Base-by-base conservation (phyloP, 2,113 vertebrate genomes). In the Benitochromis conjunctus region DNA sequence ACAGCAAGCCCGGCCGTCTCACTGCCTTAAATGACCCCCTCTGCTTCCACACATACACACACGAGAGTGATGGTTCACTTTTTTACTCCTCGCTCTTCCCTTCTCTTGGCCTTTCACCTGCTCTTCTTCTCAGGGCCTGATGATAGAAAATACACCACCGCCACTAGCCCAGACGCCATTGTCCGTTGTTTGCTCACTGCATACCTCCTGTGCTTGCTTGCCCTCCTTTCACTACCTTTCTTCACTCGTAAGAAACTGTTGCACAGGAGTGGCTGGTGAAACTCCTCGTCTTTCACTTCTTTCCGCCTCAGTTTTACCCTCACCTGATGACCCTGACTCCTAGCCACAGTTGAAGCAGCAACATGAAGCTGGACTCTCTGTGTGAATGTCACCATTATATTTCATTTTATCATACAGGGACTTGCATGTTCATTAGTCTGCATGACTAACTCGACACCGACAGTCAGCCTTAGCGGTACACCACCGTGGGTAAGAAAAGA, bases 181-280 rank as follows among this genome's bases (percentile, higher is more conserved):
- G 94, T 95, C 82, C 31, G 80, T 51, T 95, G 90, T 96, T 96
- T 96, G 93, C 93, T 91, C 80, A 88, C 77, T 26, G 79, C 94
- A 94, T 94, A 92, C 93, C 93, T 91, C 84, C 78, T 60, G 76
- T 87, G 89, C 91, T 93, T 83, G 84, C 90, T 92, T 74, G 76
- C 84, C 83, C 91, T 84, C 83, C 79, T 88, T 90, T 91, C 77
- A 80, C 88, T 89, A 83, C 69, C 80, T 85, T 66, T 83, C 80
- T 85, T 82, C 64, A 71, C 26, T 43, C 21, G 41, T 86, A 82
- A 87, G 80, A 90, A 90, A 92, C 84, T 82, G 86, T 92, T 84
- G 55, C 84, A 81, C 85, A 86, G 86, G 76, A 89, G 86, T 21
- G 54, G 48, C 55, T 19, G 14, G 26, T 81, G 11, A 88, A 89